Percentiles rank a stretch among this genome's conserved stretches.
Evolutionary conservation across 2,888 invertebrate genomes (phyloP).

Genomic region (Diaperis boleti): DNA sequence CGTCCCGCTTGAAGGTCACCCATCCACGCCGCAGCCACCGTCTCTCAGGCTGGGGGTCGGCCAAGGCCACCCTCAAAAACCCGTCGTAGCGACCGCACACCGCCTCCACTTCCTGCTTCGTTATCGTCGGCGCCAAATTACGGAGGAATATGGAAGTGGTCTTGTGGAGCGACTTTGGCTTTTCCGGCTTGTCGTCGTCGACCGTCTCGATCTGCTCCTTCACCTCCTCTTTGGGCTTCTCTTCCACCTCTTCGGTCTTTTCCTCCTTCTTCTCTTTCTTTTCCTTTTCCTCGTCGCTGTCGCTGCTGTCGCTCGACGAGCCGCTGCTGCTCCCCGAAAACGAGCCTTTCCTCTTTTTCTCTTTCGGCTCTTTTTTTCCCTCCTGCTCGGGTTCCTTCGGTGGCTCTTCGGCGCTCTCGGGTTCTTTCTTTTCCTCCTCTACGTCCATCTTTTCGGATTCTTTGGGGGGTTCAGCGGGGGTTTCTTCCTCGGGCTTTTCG

Average conservation of each 20-base stretch:
- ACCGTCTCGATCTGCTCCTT: conserved; percentile 64
- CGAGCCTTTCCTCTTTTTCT: conserved; percentile 67
- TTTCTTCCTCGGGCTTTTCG: conserved; percentile 51
- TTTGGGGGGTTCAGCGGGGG: conserved; percentile 66
- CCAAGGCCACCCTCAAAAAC: conserved; percentile 94
- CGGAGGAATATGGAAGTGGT: conserved; percentile 97
- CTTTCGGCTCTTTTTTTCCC: conserved; percentile 49
- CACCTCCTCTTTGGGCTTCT: conserved; percentile 59
- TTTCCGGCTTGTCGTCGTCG: conserved; percentile 66
- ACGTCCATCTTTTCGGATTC: conserved; percentile 57
- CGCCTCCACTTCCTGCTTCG: conserved; percentile 96
- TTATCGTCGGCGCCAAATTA: conserved; percentile 95
- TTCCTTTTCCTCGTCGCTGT: conserved; percentile 64
- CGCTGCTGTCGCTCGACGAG: conserved; percentile 68
- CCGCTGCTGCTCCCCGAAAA: conserved; percentile 67
- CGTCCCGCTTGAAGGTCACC: conserved; percentile 97
- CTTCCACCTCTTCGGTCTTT: conserved; percentile 58
- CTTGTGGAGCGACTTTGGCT: conserved; percentile 86
- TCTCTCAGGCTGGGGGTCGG: conserved; percentile 96
- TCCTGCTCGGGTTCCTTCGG: conserved; percentile 66
- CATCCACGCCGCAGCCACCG: conserved; percentile 97
- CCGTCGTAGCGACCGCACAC: conserved; percentile 79
- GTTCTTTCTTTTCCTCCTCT: conserved; percentile 59
- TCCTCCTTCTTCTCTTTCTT: conserved; percentile 54
- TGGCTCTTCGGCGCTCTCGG: conserved; percentile 65